phyloP scores from a whole-genome alignment of 2,113 vertebrate species.

The Eidolon helvum region DNA sequence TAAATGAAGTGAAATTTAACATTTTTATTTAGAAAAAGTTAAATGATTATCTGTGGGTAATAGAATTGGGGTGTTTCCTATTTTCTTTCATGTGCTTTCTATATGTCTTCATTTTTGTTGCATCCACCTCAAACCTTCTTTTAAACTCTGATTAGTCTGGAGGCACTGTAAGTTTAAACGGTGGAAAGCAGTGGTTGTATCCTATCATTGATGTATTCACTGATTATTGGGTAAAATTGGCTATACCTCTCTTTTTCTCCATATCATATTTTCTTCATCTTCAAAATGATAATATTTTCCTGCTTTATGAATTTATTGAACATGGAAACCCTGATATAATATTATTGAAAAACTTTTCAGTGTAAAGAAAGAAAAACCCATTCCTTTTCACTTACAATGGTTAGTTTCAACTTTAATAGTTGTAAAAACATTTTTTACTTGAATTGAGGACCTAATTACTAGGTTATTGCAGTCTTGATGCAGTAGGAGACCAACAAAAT shows the following conservation, averaged over 20 bases:
- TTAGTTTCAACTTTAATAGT: background rate
- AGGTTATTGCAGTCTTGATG: background rate
- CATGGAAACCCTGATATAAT: background rate
- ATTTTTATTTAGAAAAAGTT: too few species aligned
- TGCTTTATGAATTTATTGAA: background rate
- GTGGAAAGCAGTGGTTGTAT: background rate
- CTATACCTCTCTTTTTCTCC: background rate
- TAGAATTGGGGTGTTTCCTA: background rate
- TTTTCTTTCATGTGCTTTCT: background rate
- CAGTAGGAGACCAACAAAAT: background rate
- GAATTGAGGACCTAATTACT: background rate
- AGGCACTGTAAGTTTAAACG: background rate
- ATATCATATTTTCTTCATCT: background rate
- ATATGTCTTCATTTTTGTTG: background rate
- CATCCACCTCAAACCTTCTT: background rate
- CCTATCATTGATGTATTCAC: background rate
- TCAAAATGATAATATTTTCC: background rate
- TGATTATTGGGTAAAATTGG: background rate
- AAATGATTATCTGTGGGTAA: background rate
- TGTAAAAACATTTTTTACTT: background rate
- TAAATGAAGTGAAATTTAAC: background rate
- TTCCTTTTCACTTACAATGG: background rate
- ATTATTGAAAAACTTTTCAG: background rate
- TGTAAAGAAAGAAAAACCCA: background rate
- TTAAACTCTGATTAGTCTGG: background rate